Evolutionary conservation across 2,888 invertebrate species (phyloP), one percentile per base, ranked within the genome.

Genomic region (Hedya salicella): DNA sequence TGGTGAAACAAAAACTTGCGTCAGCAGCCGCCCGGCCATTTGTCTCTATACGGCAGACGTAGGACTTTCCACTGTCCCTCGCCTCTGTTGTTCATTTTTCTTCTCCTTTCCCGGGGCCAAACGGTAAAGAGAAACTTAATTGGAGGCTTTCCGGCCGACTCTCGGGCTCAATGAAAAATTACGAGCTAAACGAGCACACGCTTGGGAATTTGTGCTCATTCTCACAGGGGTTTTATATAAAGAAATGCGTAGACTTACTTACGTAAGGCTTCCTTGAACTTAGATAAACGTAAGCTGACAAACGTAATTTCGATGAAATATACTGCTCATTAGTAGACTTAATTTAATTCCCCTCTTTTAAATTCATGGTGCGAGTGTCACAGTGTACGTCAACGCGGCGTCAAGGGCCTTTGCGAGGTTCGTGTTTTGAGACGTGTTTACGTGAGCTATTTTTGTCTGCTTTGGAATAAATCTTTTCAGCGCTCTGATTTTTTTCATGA

Each of bases 71-170:
- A 76, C 84, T 87, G 88, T 88, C 89, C 88, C 83, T 79, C 79
- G 81, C 78, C 81, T 80, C 76, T 81, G 86, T 85, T 89, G 89
- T 87, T 86, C 87, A 90, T 91, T 90, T 91, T 87, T 90, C 90
- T 89, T 87, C 81, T 84, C 85, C 79, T 80, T 87, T 87, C 82
- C 82, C 79, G 83, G 79, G 80, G 78, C 81, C 85, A 87, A 88
- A 87, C 87, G 86, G 87, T 87, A 91, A 91, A 91, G 91, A 90
- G 92, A 91, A 91, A 91, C 91, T 91, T 91, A 92, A 92, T 92
- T 92, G 92, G 88, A 87, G 91, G 91, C 88, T 87, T 89, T 88
- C 80, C 83, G 81, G 82, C 83, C 87, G 86, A 88, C 87, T 88
- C 89, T 86, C 86, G 80, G 87, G 83, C 90, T 89, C 92, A 92